Conservation (phyloP, 2,113 vertebrate genomes). For the Pseudolaguvia tuberculata region DNA sequence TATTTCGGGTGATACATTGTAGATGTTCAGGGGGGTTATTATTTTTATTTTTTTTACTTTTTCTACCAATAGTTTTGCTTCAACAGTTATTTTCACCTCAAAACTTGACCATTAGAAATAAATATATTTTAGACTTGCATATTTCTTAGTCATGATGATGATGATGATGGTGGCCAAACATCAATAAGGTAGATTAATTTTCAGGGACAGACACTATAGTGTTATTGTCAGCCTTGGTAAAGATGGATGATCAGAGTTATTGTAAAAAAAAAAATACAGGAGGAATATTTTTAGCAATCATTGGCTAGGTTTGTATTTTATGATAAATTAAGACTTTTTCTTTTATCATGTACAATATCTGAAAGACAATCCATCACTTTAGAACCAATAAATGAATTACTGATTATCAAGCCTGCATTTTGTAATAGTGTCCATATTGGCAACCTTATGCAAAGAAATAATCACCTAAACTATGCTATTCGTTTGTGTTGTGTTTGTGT, state of each 20-base stretch:
- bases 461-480: too few relatives aligned
- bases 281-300: background rate
- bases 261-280: background rate
- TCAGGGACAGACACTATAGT: background rate
- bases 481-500: too few relatives aligned
- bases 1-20: background rate
- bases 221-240: background rate
- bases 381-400: background rate
- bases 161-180: background rate
- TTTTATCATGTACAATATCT: background rate
- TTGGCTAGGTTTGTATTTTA: background rate
- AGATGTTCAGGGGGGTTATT: too few relatives aligned
- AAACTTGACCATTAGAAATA: constrained; percentile 20
- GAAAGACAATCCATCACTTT: background rate
- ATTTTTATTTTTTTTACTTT: background rate
- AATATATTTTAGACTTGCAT: constrained; percentile 24
- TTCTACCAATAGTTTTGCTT: background rate
- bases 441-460: too few relatives aligned
- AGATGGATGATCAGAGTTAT: background rate
- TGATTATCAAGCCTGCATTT: background rate
- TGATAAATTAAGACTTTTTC: too few relatives aligned
- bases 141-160: background rate
- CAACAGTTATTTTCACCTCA: constrained; percentile 25
- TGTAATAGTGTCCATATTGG: too few relatives aligned
- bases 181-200: constrained; percentile 22